A percentile compares a stretch with the other conserved stretches of the same genome.
phyloP scores from a whole-genome alignment of 2,113 vertebrate genomes.

The Sialia sialis region DNA sequence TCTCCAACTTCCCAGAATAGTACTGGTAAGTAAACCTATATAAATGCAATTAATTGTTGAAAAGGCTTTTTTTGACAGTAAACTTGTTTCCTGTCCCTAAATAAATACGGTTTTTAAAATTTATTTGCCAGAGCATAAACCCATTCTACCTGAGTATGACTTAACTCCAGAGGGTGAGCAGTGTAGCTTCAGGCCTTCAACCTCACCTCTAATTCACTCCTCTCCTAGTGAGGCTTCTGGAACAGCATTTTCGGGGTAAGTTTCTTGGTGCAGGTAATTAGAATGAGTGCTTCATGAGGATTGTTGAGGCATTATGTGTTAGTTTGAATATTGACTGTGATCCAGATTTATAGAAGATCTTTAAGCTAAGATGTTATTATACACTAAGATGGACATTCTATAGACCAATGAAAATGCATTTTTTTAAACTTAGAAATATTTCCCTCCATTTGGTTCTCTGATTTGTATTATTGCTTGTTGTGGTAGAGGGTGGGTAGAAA shows the following conservation, averaged over 20 bases:
- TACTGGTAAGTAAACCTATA: slow-evolving; percentile 68
- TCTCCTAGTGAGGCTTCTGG: slow-evolving; percentile 87
- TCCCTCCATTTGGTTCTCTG: background rate
- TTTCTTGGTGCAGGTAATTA: background rate
- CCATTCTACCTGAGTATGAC: slow-evolving; percentile 14
- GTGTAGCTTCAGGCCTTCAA: slow-evolving; percentile 87
- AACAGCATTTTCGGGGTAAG: slow-evolving; percentile 70
- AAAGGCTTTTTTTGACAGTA: background rate
- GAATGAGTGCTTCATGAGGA: background rate
- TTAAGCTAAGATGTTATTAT: background rate
- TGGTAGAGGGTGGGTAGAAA: background rate
- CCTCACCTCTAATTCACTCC: slow-evolving; percentile 91
- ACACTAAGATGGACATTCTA: background rate
- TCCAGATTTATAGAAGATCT: background rate
- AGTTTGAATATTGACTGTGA: background rate
- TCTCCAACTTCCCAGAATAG: background rate
- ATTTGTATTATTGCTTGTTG: background rate
- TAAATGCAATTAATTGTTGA: background rate
- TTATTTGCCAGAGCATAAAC: slow-evolving; percentile 50
- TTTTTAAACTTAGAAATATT: background rate
- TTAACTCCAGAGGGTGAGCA: slow-evolving; percentile 72
- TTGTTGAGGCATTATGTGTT: background rate
- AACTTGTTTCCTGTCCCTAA: background rate
- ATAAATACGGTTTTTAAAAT: background rate
- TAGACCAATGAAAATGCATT: background rate